A percentile compares a stretch with the other conserved stretches of the same genome.
Conservation (phyloP, 1,140 invertebrate species). For the Subanguina moxae region DNA sequence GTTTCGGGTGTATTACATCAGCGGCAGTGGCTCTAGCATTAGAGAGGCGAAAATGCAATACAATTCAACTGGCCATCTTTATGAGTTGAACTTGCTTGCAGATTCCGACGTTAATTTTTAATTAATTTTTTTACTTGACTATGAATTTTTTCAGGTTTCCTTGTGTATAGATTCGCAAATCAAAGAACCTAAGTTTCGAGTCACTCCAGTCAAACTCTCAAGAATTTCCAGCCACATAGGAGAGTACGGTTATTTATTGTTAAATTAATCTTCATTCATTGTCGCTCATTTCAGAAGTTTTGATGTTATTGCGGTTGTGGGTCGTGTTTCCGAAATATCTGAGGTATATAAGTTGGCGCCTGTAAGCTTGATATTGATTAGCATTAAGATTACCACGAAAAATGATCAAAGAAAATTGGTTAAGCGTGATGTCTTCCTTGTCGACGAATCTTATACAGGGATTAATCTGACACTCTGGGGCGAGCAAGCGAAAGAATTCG, state of each 20-base stretch:
- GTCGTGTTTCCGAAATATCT: slow-evolving; percentile 69
- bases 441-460: slow-evolving; percentile 76
- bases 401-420: slow-evolving; percentile 75
- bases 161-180: slow-evolving; percentile 33
- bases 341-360: too few relatives aligned
- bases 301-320: slow-evolving; percentile 86
- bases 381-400: slow-evolving; percentile 68
- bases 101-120: slow-evolving; percentile 64
- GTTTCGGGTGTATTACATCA: slow-evolving; percentile 77
- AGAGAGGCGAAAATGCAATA: slow-evolving; percentile 90
- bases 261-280: background rate
- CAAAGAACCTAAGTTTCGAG: slow-evolving; percentile 26
- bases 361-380: too few relatives aligned
- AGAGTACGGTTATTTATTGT: background rate
- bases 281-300: slow-evolving; percentile 22
- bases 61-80: slow-evolving; percentile 80
- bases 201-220: slow-evolving; percentile 28
- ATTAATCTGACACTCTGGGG: slow-evolving; percentile 68
- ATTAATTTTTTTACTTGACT: too few relatives aligned
- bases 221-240: background rate
- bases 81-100: slow-evolving; percentile 83
- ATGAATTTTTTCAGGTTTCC: slow-evolving; percentile 16
- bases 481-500: slow-evolving; percentile 59
- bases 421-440: slow-evolving; percentile 82
- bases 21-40: slow-evolving; percentile 64